Evolutionary conservation across 2,113 vertebrate genomes (phyloP).

Genomic region (Plecturocebus donacophilus): DNA sequence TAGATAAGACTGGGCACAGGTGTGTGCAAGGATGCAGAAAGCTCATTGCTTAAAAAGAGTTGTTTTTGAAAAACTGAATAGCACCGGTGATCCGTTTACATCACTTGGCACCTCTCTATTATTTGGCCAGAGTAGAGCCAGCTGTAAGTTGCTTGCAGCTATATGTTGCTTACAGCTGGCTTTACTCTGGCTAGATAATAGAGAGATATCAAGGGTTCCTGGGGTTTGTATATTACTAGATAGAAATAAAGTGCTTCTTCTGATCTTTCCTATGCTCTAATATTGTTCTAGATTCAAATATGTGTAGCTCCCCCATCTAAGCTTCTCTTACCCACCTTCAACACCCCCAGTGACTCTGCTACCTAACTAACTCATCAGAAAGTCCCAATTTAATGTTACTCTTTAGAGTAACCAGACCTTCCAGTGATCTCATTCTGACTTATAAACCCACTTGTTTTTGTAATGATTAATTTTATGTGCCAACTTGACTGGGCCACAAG

Average conservation of each 20-base stretch:
- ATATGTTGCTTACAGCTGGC: neutral
- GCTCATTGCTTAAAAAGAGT: neutral
- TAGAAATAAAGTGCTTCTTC: neutral
- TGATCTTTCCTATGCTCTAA: neutral
- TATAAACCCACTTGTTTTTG: neutral
- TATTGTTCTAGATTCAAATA: neutral
- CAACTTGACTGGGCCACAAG: neutral
- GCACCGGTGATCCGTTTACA: too few species aligned
- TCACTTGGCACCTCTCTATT: too few species aligned
- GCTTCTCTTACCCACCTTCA: neutral
- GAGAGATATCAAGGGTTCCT: neutral
- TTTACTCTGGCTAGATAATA: neutral
- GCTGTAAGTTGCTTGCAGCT: neutral
- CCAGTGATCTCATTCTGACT: neutral
- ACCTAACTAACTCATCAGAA: neutral
- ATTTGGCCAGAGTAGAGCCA: too few species aligned
- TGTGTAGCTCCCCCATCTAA: neutral
- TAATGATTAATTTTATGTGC: neutral
- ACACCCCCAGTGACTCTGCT: neutral
- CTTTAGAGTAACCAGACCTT: neutral
- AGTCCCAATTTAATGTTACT: neutral
- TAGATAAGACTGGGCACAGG: neutral
- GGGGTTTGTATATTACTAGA: too few species aligned
- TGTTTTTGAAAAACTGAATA: neutral
- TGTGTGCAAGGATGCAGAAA: rapidly evolving